Evolutionary conservation across 1,140 invertebrate genomes (phyloP), one percentile per base, ranked within the genome.

Genomic region (Drosophila cardini): DNA sequence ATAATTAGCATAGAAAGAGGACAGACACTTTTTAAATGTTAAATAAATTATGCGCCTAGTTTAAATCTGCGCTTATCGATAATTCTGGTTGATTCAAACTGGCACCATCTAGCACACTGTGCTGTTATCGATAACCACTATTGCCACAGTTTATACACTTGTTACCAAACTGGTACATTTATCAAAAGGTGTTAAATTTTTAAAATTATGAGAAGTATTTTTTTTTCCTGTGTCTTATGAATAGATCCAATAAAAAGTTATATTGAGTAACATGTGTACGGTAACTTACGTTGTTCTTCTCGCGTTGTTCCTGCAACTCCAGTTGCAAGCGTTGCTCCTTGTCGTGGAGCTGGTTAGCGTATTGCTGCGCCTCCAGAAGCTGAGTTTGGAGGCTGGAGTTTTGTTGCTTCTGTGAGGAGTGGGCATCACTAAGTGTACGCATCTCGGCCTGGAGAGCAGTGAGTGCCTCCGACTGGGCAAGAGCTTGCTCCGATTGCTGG

Each of bases 211-310:
- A n/a, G n/a, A n/a, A n/a, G n/a, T n/a, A n/a, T n/a, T n/a, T n/a
- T n/a, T n/a, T n/a, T n/a, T n/a, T n/a, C n/a, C n/a, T n/a, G n/a
- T n/a, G n/a, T n/a, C n/a, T 38, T 38, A 11, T 38, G 10, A 38
- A 38, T 11, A 38, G 36, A 11, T 9, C 8, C 9, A 13, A 13
- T 5, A 13, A 40, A 40, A 34, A 30, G 2, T 15, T 7, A 56
- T 10, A 40, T 13, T n/a, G n/a, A n/a, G n/a, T n/a, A n/a, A n/a
- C n/a, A 13, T 10, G 13, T 1, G 7, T 46, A 13, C 13, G 8
- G 0, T 7, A 18, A 94, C 95, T 95, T 86, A 96, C 96, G 93
- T 97, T 95, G 92, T 96, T 96, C 93, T 96, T 96, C 40, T 94
- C 93, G 83, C 93, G 94, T 91, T 96, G 95, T 48, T 93, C 92